Conservation (phyloP, 2,888 invertebrate species). For the Drosophila birchii region DNA sequence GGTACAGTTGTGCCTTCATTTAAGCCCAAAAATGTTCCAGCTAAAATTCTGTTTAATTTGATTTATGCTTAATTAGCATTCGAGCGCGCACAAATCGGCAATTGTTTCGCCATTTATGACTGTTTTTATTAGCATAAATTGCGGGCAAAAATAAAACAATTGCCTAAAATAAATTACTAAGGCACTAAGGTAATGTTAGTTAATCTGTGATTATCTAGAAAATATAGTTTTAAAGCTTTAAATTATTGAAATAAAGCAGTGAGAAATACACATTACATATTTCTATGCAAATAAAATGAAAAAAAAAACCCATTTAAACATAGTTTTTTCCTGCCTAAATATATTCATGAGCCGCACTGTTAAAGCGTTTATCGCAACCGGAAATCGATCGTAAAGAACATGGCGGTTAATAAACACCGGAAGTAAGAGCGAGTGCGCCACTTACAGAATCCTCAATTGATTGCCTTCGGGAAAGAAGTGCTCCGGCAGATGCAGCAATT, state of each 20-base stretch:
- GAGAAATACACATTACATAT: background rate
- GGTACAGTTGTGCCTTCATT: constrained; percentile 8
- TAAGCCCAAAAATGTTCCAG: background rate
- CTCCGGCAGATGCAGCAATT: constrained; percentile 82
- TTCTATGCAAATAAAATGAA: background rate
- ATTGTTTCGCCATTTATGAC: constrained; percentile 16
- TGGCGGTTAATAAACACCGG: background rate
- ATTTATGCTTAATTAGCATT: constrained; percentile 40
- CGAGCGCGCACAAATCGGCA: constrained; percentile 4
- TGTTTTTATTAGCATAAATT: constrained; percentile 10
- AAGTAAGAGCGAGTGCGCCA: constrained; percentile 44
- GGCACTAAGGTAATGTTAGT: background rate
- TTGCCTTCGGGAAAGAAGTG: constrained; percentile 84
- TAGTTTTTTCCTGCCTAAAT: background rate
- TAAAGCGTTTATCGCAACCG: constrained; percentile 2
- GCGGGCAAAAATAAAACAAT: constrained; percentile 1
- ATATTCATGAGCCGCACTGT: background rate
- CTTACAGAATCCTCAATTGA: constrained; percentile 84
- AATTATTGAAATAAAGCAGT: background rate
- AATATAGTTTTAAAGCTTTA: background rate
- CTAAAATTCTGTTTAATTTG: constrained; percentile 12
- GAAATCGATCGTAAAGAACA: constrained; percentile 26
- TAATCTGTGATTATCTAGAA: background rate
- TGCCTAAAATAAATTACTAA: constrained; percentile 10
- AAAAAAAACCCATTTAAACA: no score